Evolutionary conservation across 2,113 vertebrate species (phyloP).

Genomic region (Erythrocebus patas): DNA sequence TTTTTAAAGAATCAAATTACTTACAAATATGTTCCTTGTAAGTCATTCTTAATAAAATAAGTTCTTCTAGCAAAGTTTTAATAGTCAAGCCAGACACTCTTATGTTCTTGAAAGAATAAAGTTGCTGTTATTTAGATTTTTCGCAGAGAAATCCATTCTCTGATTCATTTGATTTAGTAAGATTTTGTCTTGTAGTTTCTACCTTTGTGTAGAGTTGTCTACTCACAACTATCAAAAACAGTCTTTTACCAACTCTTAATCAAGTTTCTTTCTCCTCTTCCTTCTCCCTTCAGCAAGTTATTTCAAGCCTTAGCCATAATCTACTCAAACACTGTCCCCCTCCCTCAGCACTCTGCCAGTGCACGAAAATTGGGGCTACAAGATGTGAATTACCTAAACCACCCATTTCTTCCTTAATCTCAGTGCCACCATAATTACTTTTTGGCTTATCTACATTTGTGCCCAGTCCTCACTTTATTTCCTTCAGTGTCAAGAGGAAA

Average conservation of each 20-base stretch:
- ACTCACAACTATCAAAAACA: neutral
- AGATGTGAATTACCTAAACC: neutral
- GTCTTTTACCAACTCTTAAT: neutral
- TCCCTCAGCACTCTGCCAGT: neutral
- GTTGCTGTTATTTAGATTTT: neutral
- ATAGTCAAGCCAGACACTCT: neutral
- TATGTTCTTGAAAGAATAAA: neutral
- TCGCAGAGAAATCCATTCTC: neutral
- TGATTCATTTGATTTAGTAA: neutral
- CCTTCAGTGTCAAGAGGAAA: neutral
- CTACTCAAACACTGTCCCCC: neutral
- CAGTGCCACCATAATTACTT: neutral
- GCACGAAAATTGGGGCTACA: neutral
- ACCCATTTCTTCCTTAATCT: neutral
- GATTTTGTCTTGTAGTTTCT: neutral
- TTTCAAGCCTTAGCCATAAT: neutral
- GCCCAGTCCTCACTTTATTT: neutral
- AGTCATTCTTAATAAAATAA: conserved; percentile 35
- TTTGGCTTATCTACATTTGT: neutral
- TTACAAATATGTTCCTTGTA: neutral
- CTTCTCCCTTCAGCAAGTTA: neutral
- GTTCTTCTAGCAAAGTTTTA: neutral
- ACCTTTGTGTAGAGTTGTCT: neutral
- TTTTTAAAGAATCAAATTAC: conserved; percentile 44
- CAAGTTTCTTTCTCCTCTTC: neutral